phyloP scores from a whole-genome alignment of 2,113 vertebrate species.

The Epinephelus lanceolatus region DNA sequence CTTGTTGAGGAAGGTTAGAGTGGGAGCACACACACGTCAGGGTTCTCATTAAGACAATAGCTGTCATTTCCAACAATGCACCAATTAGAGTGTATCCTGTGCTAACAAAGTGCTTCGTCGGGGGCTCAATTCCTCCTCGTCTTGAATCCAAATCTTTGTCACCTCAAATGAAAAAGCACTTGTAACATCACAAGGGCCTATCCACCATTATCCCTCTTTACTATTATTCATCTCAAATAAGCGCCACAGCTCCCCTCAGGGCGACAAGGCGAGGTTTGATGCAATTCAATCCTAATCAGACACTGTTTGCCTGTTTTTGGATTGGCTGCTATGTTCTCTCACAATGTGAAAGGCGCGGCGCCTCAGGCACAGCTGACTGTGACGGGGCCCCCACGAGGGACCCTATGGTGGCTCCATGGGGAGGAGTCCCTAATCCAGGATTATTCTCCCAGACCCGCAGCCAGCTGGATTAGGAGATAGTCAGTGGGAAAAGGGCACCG shows the following conservation, averaged over 20 bases:
- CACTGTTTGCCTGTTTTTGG: constrained; percentile 75
- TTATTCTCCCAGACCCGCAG: constrained; percentile 79
- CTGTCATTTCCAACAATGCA: constrained; percentile 50
- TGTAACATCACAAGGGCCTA: constrained; percentile 70
- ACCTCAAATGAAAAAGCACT: constrained; percentile 66
- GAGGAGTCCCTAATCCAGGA: constrained; percentile 80
- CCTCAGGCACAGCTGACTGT: constrained; percentile 77
- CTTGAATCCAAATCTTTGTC: constrained; percentile 66
- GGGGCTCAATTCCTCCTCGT: constrained; percentile 43
- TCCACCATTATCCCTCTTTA: constrained; percentile 74
- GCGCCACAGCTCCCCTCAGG: constrained; percentile 70
- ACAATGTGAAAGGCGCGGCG: constrained; percentile 53
- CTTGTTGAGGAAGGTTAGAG: constrained; percentile 5
- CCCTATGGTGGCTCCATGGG: constrained; percentile 65
- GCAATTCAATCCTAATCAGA: constrained; percentile 77
- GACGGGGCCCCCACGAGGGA: constrained; percentile 61
- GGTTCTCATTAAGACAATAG: constrained; percentile 56
- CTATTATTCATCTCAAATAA: constrained; percentile 71
- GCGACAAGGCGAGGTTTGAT: constrained; percentile 68
- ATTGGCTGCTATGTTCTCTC: constrained; percentile 58
- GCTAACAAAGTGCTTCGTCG: constrained; percentile 56
- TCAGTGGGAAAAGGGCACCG: constrained; percentile 75
- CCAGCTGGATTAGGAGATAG: constrained; percentile 77
- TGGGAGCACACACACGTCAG: constrained; percentile 23
- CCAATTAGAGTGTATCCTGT: constrained; percentile 59